Percentiles rank a stretch among this genome's conserved stretches.
Conservation (phyloP, 2,888 invertebrate species). For the Esperia sulphurella region DNA sequence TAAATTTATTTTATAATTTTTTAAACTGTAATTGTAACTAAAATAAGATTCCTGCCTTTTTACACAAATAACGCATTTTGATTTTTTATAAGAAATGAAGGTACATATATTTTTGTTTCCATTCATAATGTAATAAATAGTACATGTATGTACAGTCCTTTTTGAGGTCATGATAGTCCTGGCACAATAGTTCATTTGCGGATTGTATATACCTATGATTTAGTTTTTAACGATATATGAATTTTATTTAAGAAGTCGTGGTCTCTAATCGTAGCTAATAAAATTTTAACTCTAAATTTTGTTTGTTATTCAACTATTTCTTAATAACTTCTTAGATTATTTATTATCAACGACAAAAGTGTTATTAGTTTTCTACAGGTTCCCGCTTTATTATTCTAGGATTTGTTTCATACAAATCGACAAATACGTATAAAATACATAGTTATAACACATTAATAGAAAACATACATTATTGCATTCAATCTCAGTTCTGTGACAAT, state of each 20-base stretch:
- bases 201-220: slow-evolving; percentile 33
- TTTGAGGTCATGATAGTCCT: background rate
- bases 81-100: background rate
- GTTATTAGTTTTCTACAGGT: too few species aligned
- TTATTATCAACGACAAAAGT: too few species aligned
- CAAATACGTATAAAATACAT: too few species aligned
- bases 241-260: slow-evolving; percentile 39
- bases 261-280: slow-evolving; percentile 62
- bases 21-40: slow-evolving; percentile 5
- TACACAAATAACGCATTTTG: slow-evolving; percentile 8
- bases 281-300: slow-evolving; percentile 29
- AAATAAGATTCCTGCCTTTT: slow-evolving; percentile 21
- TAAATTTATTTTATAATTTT: slow-evolving; percentile 23
- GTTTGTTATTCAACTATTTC: slow-evolving; percentile 1
- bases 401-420: too few species aligned
- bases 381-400: too few species aligned
- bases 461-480: too few species aligned
- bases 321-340: background rate
- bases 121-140: background rate
- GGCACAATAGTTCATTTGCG: slow-evolving; percentile 7
- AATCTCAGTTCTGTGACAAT: too few species aligned
- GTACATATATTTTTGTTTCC: background rate
- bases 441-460: too few species aligned
- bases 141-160: background rate
- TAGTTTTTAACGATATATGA: slow-evolving; percentile 25